Percentiles rank a stretch among this genome's conserved stretches.
Conservation (phyloP, 2,113 vertebrate genomes). For the Takifugu bimaculatus region DNA sequence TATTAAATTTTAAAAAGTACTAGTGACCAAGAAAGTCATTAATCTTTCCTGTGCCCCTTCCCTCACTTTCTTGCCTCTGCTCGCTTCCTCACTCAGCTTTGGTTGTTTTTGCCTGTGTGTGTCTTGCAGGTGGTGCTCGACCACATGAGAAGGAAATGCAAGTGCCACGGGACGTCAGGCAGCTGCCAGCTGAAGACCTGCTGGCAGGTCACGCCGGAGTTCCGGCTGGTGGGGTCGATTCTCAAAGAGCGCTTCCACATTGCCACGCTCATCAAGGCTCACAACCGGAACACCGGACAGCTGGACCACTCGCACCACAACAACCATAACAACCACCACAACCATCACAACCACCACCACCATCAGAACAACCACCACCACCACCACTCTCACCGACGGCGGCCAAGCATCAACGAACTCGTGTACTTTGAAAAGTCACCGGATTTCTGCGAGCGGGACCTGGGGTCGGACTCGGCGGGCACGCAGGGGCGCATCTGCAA, state of each 20-base stretch:
- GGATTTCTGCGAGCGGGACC: slow-evolving; percentile 92
- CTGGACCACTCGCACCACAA: slow-evolving; percentile 79
- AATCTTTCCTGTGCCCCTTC: slow-evolving; percentile 20
- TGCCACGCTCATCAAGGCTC: slow-evolving; percentile 91
- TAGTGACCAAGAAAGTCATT: slow-evolving; percentile 1
- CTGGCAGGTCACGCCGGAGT: slow-evolving; percentile 98
- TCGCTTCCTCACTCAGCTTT: slow-evolving; percentile 24
- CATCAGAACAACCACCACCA: slow-evolving; percentile 60
- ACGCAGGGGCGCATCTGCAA: slow-evolving; percentile 96
- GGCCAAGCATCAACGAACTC: slow-evolving; percentile 82
- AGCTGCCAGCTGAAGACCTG: slow-evolving; percentile 99
- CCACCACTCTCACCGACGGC: slow-evolving; percentile 78
- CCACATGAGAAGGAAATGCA: slow-evolving; percentile 98
- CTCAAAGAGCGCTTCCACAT: slow-evolving; percentile 91
- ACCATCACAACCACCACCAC: slow-evolving; percentile 48
- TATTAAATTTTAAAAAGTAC: slow-evolving; percentile 22
- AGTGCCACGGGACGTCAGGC: slow-evolving; percentile 96
- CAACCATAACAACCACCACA: slow-evolving; percentile 61
- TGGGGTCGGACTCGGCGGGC: slow-evolving; percentile 87
- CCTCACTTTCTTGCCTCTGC: slow-evolving; percentile 4
- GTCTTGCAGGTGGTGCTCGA: slow-evolving; percentile 87
- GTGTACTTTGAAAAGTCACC: slow-evolving; percentile 98
- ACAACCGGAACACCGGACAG: slow-evolving; percentile 95
- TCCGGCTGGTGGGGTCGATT: slow-evolving; percentile 88
- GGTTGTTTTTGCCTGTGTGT: slow-evolving; percentile 21